Conservation (phyloP, 2,888 invertebrate species). For the Cheilosia soror region DNA sequence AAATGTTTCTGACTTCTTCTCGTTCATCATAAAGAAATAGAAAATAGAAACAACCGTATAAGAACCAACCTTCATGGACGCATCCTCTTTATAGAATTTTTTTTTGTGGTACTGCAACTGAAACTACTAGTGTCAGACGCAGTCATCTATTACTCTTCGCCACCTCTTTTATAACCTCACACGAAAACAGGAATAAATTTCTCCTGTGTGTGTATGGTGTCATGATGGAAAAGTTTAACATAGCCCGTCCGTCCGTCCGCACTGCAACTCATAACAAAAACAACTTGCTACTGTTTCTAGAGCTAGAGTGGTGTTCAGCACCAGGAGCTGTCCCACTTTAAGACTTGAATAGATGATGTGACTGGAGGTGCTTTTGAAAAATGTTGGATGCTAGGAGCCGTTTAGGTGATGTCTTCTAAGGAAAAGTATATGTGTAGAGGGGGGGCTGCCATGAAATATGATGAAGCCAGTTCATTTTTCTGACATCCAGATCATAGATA, state of each 20-base stretch:
- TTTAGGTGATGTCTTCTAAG: not conserved
- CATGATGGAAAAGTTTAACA: constrained; percentile 60
- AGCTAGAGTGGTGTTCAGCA: constrained; percentile 23
- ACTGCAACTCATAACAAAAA: not conserved
- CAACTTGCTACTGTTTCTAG: not conserved
- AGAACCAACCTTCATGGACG: constrained; percentile 15
- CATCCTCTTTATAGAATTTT: constrained; percentile 19
- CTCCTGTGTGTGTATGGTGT: constrained; percentile 28
- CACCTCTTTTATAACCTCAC: constrained; percentile 29
- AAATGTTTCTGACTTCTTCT: constrained; percentile 43
- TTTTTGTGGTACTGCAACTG: constrained; percentile 14
- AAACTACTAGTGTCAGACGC: constrained; percentile 48
- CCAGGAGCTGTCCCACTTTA: constrained; percentile 50
- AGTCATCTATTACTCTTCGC: constrained; percentile 29
- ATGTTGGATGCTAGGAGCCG: constrained; percentile 23
- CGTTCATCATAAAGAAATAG: constrained; percentile 25
- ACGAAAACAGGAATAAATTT: constrained; percentile 47
- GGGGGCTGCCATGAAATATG: constrained; percentile 10
- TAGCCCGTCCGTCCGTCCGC: constrained; percentile 17
- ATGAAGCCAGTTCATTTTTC: constrained; percentile 57
- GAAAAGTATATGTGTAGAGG: not conserved
- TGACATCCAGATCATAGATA: constrained; percentile 51
- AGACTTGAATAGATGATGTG: constrained; percentile 48
- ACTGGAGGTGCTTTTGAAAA: constrained; percentile 48
- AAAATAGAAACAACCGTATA: not conserved